Conservation (phyloP, 2,797 vertebrate genomes). For the Okamejei kenojei region DNA sequence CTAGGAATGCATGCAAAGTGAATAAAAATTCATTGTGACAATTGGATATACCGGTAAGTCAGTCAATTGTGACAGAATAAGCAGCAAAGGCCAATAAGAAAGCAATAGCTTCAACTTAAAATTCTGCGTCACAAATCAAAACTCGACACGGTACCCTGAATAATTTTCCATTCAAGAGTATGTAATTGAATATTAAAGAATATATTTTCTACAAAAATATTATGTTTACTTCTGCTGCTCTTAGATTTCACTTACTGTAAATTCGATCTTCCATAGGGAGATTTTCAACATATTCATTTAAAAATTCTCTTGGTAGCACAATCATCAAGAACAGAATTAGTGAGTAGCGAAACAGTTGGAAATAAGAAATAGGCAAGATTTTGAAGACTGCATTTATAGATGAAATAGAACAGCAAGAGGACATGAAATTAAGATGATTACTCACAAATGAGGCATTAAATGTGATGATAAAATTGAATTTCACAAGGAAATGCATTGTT, state of each 20-base stretch:
- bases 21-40: background rate
- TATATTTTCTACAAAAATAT: background rate
- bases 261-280: background rate
- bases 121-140: background rate
- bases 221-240: background rate
- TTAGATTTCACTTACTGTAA: background rate
- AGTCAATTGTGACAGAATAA: background rate
- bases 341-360: constrained; percentile 27
- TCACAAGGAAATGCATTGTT: background rate
- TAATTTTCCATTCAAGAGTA: background rate
- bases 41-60: background rate
- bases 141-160: background rate
- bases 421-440: constrained; percentile 32
- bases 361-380: constrained; percentile 29
- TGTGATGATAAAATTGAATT: background rate
- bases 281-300: background rate
- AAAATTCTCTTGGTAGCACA: background rate
- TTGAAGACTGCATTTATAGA: constrained; percentile 19
- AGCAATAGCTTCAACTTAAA: background rate
- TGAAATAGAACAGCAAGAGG: constrained; percentile 35
- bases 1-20: background rate
- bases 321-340: constrained; percentile 10
- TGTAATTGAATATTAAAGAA: background rate
- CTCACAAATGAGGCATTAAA: constrained; percentile 35
- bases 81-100: background rate